These are phyloP conservation scores for Halisarca cf. caerulea DNA, from an alignment of 37 sponge, comb jelly and placozoan species.

Conservation along the genomic window DNA sequence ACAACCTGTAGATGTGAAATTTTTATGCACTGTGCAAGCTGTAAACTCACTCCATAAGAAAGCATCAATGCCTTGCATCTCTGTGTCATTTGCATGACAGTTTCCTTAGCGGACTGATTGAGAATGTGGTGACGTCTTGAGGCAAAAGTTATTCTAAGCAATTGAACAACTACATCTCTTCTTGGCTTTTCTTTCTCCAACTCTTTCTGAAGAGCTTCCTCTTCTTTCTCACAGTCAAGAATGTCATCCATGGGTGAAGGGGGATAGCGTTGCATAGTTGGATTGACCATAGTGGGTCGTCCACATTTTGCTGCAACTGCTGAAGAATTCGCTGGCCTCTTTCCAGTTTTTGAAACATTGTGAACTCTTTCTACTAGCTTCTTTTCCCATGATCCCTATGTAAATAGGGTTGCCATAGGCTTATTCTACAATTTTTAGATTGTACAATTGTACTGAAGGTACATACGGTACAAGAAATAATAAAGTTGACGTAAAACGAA, in stretches of 20 bases:
- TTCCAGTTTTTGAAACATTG: background rate
- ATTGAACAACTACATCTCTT: background rate
- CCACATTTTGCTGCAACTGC: background rate
- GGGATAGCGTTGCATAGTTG: background rate
- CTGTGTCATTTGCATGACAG: background rate
- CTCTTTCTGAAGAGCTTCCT: slow-evolving; percentile 1
- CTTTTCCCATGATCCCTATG: background rate
- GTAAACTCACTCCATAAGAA: background rate
- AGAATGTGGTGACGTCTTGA: background rate
- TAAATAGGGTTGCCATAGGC: no score
- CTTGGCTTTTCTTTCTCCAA: slow-evolving; percentile 25
- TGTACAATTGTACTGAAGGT: no score
- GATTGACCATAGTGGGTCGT: background rate
- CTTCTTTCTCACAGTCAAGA: background rate
- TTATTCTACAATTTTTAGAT: no score
- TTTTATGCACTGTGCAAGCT: background rate
- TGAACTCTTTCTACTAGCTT: background rate
- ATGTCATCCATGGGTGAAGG: background rate
- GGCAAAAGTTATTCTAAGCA: background rate
- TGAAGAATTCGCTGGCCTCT: background rate
- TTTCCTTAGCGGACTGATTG: background rate
- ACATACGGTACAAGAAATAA: no score
- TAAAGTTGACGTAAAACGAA: no score
- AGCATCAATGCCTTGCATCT: background rate
- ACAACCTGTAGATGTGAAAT: background rate